Percentiles rank a stretch among this genome's conserved stretches.
Conservation (phyloP, 2,888 invertebrate species). For the Xestia sexstrigata region DNA sequence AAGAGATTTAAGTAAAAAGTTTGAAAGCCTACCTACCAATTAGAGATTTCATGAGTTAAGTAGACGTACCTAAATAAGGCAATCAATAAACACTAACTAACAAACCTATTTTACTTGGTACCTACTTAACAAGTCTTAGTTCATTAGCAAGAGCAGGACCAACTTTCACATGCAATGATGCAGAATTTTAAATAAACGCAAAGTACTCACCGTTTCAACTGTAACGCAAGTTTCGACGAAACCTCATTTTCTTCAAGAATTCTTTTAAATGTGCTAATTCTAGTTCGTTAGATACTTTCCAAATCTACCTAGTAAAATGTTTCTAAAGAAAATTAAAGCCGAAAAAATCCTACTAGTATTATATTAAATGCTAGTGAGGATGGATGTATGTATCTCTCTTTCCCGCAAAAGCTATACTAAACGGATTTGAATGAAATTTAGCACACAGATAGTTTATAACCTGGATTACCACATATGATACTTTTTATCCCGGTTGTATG, state of each 20-base stretch:
- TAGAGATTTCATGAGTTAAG: neutral
- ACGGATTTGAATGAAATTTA: no score
- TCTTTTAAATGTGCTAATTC: neutral
- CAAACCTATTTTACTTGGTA: conserved; percentile 3
- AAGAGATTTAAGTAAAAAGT: neutral
- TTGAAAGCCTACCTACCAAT: neutral
- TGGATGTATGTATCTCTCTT: no score
- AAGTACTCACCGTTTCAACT: conserved; percentile 10
- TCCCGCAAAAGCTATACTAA: no score
- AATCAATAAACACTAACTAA: conserved; percentile 7
- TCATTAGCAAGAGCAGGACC: neutral
- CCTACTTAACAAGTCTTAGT: conserved; percentile 13
- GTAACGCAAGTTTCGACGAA: conserved; percentile 10
- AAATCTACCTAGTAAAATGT: neutral
- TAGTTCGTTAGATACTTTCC: neutral
- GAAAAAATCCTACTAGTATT: neutral
- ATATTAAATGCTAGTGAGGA: no score
- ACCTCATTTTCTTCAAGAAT: neutral
- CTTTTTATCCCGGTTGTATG: no score
- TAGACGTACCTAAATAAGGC: neutral
- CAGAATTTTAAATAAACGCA: conserved; percentile 12
- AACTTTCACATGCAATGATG: conserved; percentile 16
- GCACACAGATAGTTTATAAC: no score
- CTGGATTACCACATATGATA: no score
- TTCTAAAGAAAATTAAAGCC: neutral